A percentile compares a stretch with the other conserved stretches of the same genome.
Conservation (phyloP, 1,140 invertebrate genomes). For the Aleiodes sp. region DNA sequence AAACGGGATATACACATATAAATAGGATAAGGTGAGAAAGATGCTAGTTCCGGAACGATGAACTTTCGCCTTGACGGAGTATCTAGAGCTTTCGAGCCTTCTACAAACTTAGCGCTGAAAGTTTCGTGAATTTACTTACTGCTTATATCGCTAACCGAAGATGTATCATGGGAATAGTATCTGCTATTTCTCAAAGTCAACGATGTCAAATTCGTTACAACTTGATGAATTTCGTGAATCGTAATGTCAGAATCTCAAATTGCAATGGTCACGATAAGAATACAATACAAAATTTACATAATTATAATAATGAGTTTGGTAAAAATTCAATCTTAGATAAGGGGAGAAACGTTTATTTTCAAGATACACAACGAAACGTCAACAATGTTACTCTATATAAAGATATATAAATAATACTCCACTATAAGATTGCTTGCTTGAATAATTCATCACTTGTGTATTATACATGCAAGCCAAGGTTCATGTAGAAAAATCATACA, state of each 20-base stretch:
- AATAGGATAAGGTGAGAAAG: not conserved
- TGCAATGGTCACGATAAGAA: too few species aligned
- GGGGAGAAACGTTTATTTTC: too few species aligned
- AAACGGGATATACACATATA: not conserved
- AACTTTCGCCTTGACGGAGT: conserved; percentile 8
- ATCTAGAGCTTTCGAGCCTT: not conserved
- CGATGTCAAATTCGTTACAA: conserved; percentile 13
- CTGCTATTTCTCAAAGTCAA: conserved; percentile 14
- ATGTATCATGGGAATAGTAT: conserved; percentile 40
- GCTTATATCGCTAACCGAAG: conserved; percentile 44
- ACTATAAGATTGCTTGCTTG: not conserved
- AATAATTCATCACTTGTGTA: not conserved
- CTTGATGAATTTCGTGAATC: not conserved
- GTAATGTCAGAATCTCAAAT: too few species aligned
- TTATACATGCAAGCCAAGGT: not conserved
- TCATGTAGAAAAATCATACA: not conserved
- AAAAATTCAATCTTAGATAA: too few species aligned
- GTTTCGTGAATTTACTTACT: conserved; percentile 41
- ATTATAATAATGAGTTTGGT: too few species aligned
- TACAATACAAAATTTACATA: too few species aligned
- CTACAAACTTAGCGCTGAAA: conserved; percentile 40
- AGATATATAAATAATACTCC: not conserved
- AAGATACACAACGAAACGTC: not conserved
- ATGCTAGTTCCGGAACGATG: conserved; percentile 1
- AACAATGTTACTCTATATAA: not conserved